phyloP scores from a whole-genome alignment of 2,113 vertebrate genomes.

The Xenopus laevis region DNA sequence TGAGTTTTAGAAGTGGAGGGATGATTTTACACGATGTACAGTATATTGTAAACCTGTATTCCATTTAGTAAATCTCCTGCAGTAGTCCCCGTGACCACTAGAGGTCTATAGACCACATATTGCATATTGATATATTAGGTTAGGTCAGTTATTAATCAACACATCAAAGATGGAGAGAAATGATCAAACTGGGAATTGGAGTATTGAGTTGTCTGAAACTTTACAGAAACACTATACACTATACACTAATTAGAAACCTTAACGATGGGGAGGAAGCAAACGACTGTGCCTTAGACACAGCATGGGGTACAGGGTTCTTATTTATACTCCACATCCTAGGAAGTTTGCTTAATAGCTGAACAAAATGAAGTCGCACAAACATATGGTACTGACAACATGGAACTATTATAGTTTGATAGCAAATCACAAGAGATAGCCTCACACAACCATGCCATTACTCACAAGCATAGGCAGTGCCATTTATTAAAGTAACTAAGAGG shows the following conservation, averaged over 20 bases:
- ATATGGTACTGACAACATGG: neutral
- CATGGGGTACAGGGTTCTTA: neutral
- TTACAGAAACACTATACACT: neutral
- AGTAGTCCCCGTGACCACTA: neutral
- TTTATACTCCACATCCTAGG: slow-evolving; percentile 1
- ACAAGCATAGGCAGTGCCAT: neutral
- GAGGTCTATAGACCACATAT: neutral
- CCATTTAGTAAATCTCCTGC: too few relatives aligned
- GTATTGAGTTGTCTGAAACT: neutral
- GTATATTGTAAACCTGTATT: too few relatives aligned
- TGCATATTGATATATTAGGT: too few relatives aligned
- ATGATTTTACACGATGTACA: too few relatives aligned
- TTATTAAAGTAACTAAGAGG: too few relatives aligned
- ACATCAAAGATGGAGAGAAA: too few relatives aligned
- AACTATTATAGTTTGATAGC: neutral
- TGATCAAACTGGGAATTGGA: too few relatives aligned
- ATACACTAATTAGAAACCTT: neutral
- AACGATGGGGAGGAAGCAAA: neutral
- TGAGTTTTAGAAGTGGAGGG: too few relatives aligned
- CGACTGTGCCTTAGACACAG: too few relatives aligned
- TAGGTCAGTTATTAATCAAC: too few relatives aligned
- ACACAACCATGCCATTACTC: neutral
- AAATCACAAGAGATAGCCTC: neutral
- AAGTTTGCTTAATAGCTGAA: neutral
- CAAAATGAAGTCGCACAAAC: neutral